A percentile compares a stretch with the other conserved stretches of the same genome.
Conservation (phyloP, 2,888 invertebrate genomes). For the Rhorus exstirpatorius region DNA sequence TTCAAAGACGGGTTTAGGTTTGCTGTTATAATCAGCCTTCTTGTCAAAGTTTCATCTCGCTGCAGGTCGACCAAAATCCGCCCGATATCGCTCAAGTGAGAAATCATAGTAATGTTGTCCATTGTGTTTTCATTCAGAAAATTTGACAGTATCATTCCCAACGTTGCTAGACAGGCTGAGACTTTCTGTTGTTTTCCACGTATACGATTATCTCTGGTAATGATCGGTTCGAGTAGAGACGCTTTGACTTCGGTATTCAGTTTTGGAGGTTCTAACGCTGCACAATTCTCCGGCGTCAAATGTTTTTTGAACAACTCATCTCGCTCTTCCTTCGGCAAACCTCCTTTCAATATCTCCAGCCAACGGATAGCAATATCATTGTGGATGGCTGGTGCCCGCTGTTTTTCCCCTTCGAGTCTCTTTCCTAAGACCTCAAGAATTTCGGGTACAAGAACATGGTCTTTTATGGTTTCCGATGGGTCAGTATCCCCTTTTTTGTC, state of each 20-base stretch:
- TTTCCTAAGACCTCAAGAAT: slow-evolving; percentile 43
- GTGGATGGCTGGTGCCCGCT: slow-evolving; percentile 39
- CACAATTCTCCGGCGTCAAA: slow-evolving; percentile 57
- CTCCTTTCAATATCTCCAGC: slow-evolving; percentile 37
- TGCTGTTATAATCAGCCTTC: slow-evolving; percentile 49
- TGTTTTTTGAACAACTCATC: slow-evolving; percentile 39
- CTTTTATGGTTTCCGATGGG: not conserved
- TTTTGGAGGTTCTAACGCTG: slow-evolving; percentile 51
- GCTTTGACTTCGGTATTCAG: slow-evolving; percentile 53
- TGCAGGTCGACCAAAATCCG: slow-evolving; percentile 49
- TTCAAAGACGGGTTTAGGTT: slow-evolving; percentile 55
- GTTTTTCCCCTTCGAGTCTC: slow-evolving; percentile 32
- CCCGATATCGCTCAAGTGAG: slow-evolving; percentile 30
- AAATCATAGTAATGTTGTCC: slow-evolving; percentile 22
- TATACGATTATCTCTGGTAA: slow-evolving; percentile 27
- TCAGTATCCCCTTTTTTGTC: not conserved
- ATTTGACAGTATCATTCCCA: slow-evolving; percentile 38
- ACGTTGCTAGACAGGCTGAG: slow-evolving; percentile 28
- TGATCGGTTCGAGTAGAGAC: slow-evolving; percentile 49
- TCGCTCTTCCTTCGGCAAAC: slow-evolving; percentile 36
- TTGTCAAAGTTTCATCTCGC: slow-evolving; percentile 56
- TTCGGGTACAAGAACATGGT: not conserved
- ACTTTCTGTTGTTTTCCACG: slow-evolving; percentile 36
- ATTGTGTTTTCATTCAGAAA: slow-evolving; percentile 5
- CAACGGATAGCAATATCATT: slow-evolving; percentile 45